Conservation (phyloP, 2,888 invertebrate genomes). For the Dicranocentrus wangi region DNA sequence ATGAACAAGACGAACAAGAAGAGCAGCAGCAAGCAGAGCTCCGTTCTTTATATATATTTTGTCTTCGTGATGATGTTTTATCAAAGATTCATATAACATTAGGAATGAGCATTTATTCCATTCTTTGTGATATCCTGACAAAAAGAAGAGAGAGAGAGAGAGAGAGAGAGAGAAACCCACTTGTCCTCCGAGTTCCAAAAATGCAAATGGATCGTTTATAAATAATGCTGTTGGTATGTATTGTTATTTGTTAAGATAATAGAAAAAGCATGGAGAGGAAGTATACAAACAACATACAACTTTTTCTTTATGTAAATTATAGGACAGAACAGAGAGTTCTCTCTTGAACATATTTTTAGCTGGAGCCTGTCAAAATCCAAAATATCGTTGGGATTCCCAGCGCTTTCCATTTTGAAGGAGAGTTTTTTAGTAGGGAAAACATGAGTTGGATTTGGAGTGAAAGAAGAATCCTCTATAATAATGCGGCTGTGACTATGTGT, state of each 20-base stretch:
- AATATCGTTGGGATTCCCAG: not conserved
- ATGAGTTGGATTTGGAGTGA: too few species aligned
- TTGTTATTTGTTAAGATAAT: conserved; percentile 8
- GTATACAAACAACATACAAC: not conserved
- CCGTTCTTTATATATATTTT: too few species aligned
- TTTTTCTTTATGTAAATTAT: not conserved
- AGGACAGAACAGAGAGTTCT: not conserved
- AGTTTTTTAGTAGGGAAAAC: too few species aligned
- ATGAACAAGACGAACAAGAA: not conserved
- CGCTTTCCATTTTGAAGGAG: too few species aligned
- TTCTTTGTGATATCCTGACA: too few species aligned
- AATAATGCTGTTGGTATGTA: conserved; percentile 17
- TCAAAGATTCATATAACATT: conserved; percentile 12
- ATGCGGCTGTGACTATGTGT: too few species aligned
- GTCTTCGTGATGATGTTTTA: conserved; percentile 8
- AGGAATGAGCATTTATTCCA: too few species aligned
- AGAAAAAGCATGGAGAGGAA: not conserved
- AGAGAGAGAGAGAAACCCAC: not conserved
- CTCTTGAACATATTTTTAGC: too few species aligned
- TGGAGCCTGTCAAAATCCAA: not conserved
- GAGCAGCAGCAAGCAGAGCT: not conserved
- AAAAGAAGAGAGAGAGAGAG: too few species aligned
- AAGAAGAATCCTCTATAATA: too few species aligned
- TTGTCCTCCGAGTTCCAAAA: not conserved
- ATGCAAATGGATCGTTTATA: conserved; percentile 26